A percentile compares a stretch with the other conserved stretches of the same genome.
Evolutionary conservation across 2,888 invertebrate species (phyloP).

Genomic region (Clusia tigrina): DNA sequence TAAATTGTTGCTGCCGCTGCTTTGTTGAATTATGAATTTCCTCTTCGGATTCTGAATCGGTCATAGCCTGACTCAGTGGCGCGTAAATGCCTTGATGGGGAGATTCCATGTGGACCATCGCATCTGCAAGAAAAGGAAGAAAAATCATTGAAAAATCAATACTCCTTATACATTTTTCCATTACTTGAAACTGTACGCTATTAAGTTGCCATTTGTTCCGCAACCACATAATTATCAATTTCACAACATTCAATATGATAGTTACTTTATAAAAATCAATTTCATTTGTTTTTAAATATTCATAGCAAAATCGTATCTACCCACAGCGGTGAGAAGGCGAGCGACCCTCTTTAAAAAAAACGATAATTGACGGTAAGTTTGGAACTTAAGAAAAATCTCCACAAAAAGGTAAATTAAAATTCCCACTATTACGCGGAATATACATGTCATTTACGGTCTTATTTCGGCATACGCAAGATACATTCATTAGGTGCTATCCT

Average conservation of each 20-base stretch:
- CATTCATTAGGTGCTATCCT: no score
- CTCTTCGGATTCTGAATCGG: slow-evolving; percentile 81
- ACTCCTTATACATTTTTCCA: slow-evolving; percentile 21
- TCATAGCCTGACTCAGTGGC: slow-evolving; percentile 78
- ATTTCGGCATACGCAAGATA: no score
- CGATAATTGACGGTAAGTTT: no score
- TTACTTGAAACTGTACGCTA: slow-evolving; percentile 49
- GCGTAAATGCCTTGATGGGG: slow-evolving; percentile 72
- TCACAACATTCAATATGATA: slow-evolving; percentile 26
- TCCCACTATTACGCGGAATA: no score
- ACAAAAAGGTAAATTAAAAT: no score
- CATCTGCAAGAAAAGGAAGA: slow-evolving; percentile 43
- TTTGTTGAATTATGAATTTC: slow-evolving; percentile 64
- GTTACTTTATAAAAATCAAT: no score
- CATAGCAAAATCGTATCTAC: no score
- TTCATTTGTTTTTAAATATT: no score
- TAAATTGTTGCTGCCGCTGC: slow-evolving; percentile 32
- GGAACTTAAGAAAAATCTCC: no score
- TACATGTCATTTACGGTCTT: no score
- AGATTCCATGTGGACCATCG: slow-evolving; percentile 63
- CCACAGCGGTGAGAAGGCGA: no score
- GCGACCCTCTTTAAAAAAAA: no score
- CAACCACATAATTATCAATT: slow-evolving; percentile 50
- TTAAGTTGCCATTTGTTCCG: slow-evolving; percentile 38
- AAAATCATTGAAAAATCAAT: slow-evolving; percentile 51